Conservation (phyloP, 1,140 invertebrate genomes). For the Plutomurus gul region DNA sequence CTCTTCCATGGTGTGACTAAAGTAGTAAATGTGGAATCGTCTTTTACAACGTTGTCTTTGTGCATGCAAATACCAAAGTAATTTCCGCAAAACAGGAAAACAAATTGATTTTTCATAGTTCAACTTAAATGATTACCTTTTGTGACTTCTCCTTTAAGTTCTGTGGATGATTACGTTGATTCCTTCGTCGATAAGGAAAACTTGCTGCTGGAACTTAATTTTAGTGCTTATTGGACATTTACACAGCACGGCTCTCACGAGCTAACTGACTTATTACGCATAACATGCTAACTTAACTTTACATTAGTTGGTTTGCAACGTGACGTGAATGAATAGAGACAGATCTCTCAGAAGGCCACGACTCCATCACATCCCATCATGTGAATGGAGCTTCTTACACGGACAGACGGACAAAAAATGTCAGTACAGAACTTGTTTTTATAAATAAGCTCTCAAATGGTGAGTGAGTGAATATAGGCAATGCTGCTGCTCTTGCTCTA, state of each 20-base stretch:
- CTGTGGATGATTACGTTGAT: not conserved
- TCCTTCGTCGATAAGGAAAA: too few relatives aligned
- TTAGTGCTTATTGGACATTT: not conserved
- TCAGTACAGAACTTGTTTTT: not conserved
- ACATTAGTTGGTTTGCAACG: not conserved
- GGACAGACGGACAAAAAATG: not conserved
- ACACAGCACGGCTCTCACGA: not conserved
- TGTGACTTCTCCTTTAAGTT: not conserved
- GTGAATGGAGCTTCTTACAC: not conserved
- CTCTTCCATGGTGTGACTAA: not conserved
- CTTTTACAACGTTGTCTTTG: too few relatives aligned
- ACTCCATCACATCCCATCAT: not conserved
- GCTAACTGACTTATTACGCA: slow-evolving; percentile 12
- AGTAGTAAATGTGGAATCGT: too few relatives aligned
- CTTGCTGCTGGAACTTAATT: not conserved
- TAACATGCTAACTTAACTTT: not conserved
- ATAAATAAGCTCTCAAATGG: not conserved
- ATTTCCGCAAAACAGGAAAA: too few relatives aligned
- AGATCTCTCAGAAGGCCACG: slow-evolving; percentile 7
- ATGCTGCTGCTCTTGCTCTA: not conserved
- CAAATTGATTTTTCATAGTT: too few relatives aligned
- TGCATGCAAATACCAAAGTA: too few relatives aligned
- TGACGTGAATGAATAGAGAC: not conserved
- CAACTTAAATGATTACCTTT: not conserved
- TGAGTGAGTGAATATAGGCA: not conserved